These are phyloP conservation scores for Oreotrochilus melanogaster DNA, from an alignment of 2,113 vertebrate genomes.

Conservation along the genomic window DNA sequence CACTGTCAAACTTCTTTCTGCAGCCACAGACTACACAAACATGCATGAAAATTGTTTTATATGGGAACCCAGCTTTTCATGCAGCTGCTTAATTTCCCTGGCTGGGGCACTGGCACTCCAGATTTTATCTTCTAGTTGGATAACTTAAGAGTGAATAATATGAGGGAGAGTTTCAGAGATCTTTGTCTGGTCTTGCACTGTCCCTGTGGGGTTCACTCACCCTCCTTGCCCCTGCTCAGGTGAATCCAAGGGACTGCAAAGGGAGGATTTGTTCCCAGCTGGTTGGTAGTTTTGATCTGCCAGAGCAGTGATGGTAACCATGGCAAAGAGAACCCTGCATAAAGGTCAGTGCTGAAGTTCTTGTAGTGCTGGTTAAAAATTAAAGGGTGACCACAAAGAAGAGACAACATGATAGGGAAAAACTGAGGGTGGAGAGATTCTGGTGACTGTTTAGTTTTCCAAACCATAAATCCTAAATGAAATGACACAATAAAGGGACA, in stretches of 20 bases:
- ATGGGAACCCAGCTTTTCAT: background rate
- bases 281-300: slow-evolving; percentile 44
- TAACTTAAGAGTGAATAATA: background rate
- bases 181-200: background rate
- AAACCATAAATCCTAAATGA: background rate
- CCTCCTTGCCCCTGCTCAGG: background rate
- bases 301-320: slow-evolving; percentile 21
- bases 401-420: background rate
- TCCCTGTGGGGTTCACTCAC: background rate
- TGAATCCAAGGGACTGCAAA: background rate
- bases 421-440: background rate
- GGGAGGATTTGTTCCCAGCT: background rate
- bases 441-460: background rate
- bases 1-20: background rate
- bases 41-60: background rate
- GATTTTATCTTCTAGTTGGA: background rate
- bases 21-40: background rate
- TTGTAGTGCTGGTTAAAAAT: background rate
- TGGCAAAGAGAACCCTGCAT: slow-evolving; percentile 68
- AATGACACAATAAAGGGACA: background rate
- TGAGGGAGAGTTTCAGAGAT: background rate
- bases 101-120: background rate
- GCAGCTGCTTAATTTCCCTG: background rate
- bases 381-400: background rate
- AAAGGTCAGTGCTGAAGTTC: slow-evolving; percentile 71